Evolutionary conservation across 1,140 invertebrate genomes (phyloP).

Genomic region (Tenebrio molitor): DNA sequence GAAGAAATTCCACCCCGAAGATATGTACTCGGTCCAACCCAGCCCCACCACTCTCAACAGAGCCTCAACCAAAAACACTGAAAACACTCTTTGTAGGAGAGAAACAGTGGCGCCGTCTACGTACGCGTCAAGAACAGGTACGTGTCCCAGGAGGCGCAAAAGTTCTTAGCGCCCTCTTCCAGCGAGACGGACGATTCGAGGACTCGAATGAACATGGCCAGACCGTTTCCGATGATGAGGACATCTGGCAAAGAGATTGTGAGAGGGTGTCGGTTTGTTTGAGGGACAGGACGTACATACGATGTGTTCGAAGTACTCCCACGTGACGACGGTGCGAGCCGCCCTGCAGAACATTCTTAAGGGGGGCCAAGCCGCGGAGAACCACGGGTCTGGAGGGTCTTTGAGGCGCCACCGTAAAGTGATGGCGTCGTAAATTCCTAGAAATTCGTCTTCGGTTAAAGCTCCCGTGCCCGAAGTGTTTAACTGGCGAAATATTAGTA

Average conservation of each 20-base stretch:
- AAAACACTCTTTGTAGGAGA: too few species aligned
- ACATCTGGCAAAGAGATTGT: conserved; percentile 69
- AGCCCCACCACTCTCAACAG: conserved; percentile 80
- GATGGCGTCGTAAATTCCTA: conserved; percentile 81
- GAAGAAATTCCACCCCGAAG: conserved; percentile 90
- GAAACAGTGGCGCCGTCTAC: conserved; percentile 64
- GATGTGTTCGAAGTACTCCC: conserved; percentile 80
- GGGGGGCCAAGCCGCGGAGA: conserved; percentile 72
- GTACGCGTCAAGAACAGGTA: conserved; percentile 78
- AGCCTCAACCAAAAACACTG: conserved; percentile 85
- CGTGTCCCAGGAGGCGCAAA: conserved; percentile 83
- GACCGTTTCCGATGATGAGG: conserved; percentile 77
- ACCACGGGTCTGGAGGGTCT: conserved; percentile 79
- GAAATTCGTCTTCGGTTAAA: conserved; percentile 82
- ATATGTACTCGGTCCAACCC: conserved; percentile 80
- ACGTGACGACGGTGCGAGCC: conserved; percentile 75
- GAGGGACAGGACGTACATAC: conserved; percentile 77
- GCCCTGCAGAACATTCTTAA: conserved; percentile 75
- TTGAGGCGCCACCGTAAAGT: conserved; percentile 82
- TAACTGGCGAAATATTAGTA: conserved; percentile 86
- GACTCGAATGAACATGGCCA: conserved; percentile 77
- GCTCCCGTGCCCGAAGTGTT: conserved; percentile 77
- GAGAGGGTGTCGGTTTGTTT: too few species aligned
- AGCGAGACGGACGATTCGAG: conserved; percentile 68
- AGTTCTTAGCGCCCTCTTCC: conserved; percentile 72